Conservation (phyloP, 2,888 invertebrate species). For the Alsophila aescularia region DNA sequence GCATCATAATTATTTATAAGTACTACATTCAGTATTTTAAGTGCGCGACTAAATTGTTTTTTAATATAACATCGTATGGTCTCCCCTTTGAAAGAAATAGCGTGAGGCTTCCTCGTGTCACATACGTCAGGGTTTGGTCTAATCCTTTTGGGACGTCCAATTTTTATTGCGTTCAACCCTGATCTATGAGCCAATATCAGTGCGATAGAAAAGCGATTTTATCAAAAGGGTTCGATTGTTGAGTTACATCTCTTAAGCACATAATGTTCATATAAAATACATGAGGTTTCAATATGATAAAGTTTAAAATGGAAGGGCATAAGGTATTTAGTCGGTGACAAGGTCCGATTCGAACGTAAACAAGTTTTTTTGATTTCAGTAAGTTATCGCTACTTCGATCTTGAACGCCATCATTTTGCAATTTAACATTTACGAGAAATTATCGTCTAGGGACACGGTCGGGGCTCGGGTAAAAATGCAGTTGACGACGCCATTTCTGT, state of each 20-base stretch:
- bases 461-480: constrained; percentile 52
- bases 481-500: constrained; percentile 58
- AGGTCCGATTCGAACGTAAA: constrained; percentile 40
- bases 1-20: constrained; percentile 46
- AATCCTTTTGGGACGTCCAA: constrained; percentile 77
- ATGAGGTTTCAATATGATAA: constrained; percentile 28
- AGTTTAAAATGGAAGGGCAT: constrained; percentile 43
- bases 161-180: constrained; percentile 79
- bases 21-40: constrained; percentile 51
- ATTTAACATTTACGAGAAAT: constrained; percentile 69
- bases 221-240: constrained; percentile 63
- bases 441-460: constrained; percentile 58
- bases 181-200: constrained; percentile 75
- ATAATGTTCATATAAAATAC: constrained; percentile 21
- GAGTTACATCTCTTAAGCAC: constrained; percentile 32
- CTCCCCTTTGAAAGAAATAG: constrained; percentile 67
- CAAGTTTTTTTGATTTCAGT: constrained; percentile 53
- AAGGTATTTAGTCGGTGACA: constrained; percentile 42
- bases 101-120: constrained; percentile 75
- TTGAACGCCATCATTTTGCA: constrained; percentile 59
- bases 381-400: constrained; percentile 60
- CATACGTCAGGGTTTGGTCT: constrained; percentile 80
- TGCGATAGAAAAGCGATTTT: constrained; percentile 61
- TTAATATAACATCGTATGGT: constrained; percentile 62
- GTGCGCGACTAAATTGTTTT: constrained; percentile 71